These are phyloP conservation scores for Valencia hispanica DNA, from an alignment of 2,797 vertebrate genomes.

Conservation along the genomic window DNA sequence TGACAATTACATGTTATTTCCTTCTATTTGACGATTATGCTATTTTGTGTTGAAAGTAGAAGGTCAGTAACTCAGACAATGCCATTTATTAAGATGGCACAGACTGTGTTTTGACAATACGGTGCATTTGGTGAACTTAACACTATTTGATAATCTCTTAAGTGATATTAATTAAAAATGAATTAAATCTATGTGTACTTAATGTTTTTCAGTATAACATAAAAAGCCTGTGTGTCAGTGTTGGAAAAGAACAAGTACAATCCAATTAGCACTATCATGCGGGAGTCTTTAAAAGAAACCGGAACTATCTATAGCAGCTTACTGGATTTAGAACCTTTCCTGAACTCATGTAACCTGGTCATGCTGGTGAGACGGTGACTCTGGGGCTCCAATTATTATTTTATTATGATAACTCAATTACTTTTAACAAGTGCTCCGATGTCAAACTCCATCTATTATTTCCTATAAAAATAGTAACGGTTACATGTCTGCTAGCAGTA, in stretches of 20 bases:
- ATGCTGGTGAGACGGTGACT: conserved; percentile 15
- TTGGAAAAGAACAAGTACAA: conserved; percentile 50
- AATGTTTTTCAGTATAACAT: too few species aligned
- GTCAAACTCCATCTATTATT: neutral
- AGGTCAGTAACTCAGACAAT: neutral
- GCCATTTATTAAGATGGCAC: neutral
- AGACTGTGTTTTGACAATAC: neutral
- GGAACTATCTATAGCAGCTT: conserved; percentile 27
- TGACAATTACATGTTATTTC: too few species aligned
- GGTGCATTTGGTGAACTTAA: neutral
- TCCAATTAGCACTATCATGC: conserved; percentile 64
- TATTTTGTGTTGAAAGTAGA: too few species aligned
- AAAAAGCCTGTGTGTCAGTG: neutral
- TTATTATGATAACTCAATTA: neutral
- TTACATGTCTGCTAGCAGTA: neutral
- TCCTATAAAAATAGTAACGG: neutral
- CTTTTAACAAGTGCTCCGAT: neutral
- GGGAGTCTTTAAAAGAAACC: conserved; percentile 48
- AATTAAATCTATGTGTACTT: neutral
- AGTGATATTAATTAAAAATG: neutral
- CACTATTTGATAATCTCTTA: neutral
- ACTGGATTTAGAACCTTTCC: conserved; percentile 57
- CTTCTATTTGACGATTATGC: too few species aligned
- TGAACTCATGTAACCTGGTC: conserved; percentile 29
- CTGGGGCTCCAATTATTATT: conserved; percentile 16